phyloP scores from a whole-genome alignment of 2,113 vertebrate genomes.

The Myrmecobius fasciatus region DNA sequence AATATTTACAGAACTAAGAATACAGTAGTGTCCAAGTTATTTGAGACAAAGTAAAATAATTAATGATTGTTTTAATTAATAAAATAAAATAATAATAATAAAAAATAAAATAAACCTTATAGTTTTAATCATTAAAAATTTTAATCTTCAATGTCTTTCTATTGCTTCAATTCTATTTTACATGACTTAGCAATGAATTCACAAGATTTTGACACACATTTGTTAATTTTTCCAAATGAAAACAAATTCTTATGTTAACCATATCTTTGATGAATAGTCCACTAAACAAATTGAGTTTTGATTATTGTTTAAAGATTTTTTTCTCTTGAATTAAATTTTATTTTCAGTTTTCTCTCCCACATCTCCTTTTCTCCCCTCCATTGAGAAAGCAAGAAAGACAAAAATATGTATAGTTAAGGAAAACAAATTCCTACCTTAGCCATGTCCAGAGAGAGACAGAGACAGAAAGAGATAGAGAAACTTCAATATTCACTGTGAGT shows the following conservation, averaged over 20 bases:
- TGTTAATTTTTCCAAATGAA: not conserved
- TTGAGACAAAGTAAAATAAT: not conserved
- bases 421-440: not conserved
- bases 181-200: not conserved
- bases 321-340: not conserved
- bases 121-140: not conserved
- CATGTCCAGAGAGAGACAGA: not conserved
- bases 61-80: too few relatives aligned
- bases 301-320: not conserved
- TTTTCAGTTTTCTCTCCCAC: not conserved
- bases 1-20: not conserved
- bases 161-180: not conserved
- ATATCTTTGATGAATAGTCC: not conserved
- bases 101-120: not conserved
- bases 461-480: too few relatives aligned
- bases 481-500: not conserved
- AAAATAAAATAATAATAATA: too few relatives aligned
- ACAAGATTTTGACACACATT: not conserved
- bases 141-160: not conserved
- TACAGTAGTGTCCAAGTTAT: not conserved
- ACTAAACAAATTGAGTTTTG: not conserved
- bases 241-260: not conserved
- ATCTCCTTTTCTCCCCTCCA: not conserved
- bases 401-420: not conserved
- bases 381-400: not conserved